Conservation (phyloP, 2,113 vertebrate genomes). For the Tachysurus fulvidraco region DNA sequence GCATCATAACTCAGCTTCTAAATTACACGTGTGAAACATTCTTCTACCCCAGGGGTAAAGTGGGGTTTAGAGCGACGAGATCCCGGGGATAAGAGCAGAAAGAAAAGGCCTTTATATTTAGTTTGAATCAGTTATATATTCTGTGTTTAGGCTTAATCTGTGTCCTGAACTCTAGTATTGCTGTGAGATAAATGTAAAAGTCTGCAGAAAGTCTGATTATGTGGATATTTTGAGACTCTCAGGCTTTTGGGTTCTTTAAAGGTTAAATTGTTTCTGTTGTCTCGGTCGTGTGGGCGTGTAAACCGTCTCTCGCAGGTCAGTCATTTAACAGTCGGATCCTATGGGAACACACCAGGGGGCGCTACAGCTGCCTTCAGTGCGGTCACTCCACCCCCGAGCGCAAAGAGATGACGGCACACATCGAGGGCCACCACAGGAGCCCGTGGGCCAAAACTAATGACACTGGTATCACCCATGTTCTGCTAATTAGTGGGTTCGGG, state of each 20-base stretch:
- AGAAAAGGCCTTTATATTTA: too few species aligned
- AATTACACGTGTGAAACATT: too few species aligned
- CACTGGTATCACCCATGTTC: conserved; percentile 57
- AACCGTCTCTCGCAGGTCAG: conserved; percentile 66
- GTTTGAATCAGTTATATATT: background rate
- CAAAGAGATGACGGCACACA: conserved; percentile 86
- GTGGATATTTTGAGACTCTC: background rate
- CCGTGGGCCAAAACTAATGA: conserved; percentile 60
- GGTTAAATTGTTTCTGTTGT: background rate
- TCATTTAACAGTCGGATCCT: conserved; percentile 82
- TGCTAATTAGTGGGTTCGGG: background rate
- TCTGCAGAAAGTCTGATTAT: background rate
- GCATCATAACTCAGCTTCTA: too few species aligned
- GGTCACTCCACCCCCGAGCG: conserved; percentile 76
- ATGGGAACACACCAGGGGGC: conserved; percentile 91
- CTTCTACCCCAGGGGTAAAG: too few species aligned
- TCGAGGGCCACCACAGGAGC: conserved; percentile 78
- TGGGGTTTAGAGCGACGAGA: too few species aligned
- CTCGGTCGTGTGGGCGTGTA: background rate
- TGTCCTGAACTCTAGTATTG: background rate
- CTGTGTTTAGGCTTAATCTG: background rate
- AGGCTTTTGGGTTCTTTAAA: background rate
- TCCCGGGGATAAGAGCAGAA: too few species aligned
- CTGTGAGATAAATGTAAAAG: background rate
- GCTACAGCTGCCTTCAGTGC: conserved; percentile 90